phyloP scores from a whole-genome alignment of 1,140 invertebrate genomes.

The Nasonia vitripennis region DNA sequence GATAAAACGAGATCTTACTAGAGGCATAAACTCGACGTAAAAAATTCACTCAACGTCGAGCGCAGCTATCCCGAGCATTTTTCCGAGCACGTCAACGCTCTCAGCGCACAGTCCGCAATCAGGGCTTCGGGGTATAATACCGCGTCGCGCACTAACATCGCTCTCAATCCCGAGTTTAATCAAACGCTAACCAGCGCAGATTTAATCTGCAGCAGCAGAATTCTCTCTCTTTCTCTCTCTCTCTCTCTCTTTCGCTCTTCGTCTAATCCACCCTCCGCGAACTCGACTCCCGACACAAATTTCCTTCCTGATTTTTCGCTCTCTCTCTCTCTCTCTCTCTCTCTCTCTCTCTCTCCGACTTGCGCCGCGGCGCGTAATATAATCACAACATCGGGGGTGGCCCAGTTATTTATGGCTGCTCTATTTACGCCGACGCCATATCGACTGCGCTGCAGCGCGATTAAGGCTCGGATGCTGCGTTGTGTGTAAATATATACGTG shows the following conservation, averaged over 20 bases:
- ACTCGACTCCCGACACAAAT: slow-evolving; percentile 2
- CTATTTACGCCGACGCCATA: slow-evolving; percentile 57
- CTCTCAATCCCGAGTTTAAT: slow-evolving; percentile 74
- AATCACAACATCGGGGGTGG: slow-evolving; percentile 74
- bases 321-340: not conserved
- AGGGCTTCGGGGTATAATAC: not conserved
- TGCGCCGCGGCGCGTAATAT: slow-evolving; percentile 65
- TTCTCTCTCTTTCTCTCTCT: slow-evolving; percentile 48
- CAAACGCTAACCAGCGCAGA: slow-evolving; percentile 74
- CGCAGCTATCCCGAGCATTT: not conserved
- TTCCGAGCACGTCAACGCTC: slow-evolving; percentile 65
- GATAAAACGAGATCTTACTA: too few relatives aligned
- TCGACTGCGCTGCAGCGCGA: slow-evolving; percentile 30
- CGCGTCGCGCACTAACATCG: slow-evolving; percentile 69
- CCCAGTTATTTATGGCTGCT: slow-evolving; percentile 73
- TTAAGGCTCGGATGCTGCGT: slow-evolving; percentile 53
- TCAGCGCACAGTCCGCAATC: slow-evolving; percentile 61
- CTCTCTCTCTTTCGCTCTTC: not conserved
- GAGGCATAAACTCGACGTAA: not conserved
- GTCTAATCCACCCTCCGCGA: slow-evolving; percentile 10
- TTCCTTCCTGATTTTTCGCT: slow-evolving; percentile 6
- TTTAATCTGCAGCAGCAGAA: slow-evolving; percentile 69
- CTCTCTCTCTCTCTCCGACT: not conserved
- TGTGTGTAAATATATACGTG: not conserved
- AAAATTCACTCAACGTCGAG: not conserved